Conservation (phyloP, 1,140 invertebrate genomes). For the Maniola jurtina region DNA sequence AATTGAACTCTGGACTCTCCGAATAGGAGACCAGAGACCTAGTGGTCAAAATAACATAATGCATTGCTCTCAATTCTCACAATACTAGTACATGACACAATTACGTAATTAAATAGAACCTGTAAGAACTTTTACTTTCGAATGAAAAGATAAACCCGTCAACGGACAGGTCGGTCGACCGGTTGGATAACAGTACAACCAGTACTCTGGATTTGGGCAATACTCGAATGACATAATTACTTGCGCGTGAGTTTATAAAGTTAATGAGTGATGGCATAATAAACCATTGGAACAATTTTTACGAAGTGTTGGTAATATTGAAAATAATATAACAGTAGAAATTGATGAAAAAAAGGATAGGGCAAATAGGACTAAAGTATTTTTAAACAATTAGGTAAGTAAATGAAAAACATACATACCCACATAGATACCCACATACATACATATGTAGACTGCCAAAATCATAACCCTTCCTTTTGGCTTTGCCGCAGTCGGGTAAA, state of each 20-base stretch:
- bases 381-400: too few relatives aligned
- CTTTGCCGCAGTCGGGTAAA: too few relatives aligned
- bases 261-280: not conserved
- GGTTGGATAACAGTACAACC: slow-evolving; percentile 38
- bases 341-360: too few relatives aligned
- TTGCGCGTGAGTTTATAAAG: not conserved
- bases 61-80: slow-evolving; percentile 8
- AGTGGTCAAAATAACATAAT: not conserved
- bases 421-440: too few relatives aligned
- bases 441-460: too few relatives aligned
- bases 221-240: slow-evolving; percentile 1
- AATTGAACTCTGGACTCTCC: not conserved
- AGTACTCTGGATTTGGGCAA: slow-evolving; percentile 16
- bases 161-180: slow-evolving; percentile 20
- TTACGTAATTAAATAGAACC: slow-evolving; percentile 35
- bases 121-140: slow-evolving; percentile 46
- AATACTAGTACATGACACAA: slow-evolving; percentile 14
- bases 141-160: slow-evolving; percentile 23
- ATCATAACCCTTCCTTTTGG: too few relatives aligned
- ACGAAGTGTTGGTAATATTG: too few relatives aligned
- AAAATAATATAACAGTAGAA: too few relatives aligned
- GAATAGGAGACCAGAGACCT: too few relatives aligned
- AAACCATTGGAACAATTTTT: not conserved
- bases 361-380: too few relatives aligned
- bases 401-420: too few relatives aligned